Evolutionary conservation across 2,113 vertebrate species (phyloP).

Genomic region (Gnathonemus echidnorhynchus): DNA sequence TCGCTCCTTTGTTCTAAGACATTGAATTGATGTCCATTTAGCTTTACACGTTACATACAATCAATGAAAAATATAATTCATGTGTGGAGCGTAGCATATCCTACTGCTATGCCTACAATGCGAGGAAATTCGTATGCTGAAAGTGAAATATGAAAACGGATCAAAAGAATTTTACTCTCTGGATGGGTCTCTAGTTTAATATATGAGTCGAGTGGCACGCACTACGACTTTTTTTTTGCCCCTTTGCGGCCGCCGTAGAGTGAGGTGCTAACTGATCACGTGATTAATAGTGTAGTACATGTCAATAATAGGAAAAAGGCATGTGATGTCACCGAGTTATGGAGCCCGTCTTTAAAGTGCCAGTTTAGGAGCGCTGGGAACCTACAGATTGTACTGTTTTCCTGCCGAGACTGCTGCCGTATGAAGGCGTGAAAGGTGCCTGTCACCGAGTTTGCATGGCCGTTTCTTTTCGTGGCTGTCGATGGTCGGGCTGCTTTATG

Average conservation of each 20-base stretch:
- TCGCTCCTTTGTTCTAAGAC: neutral
- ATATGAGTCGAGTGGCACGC: neutral
- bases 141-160: neutral
- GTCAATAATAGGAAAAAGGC: neutral
- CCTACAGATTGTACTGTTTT: neutral
- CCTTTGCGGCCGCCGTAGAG: neutral
- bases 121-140: neutral
- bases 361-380: neutral
- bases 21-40: neutral
- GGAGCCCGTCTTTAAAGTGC: neutral
- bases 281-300: neutral
- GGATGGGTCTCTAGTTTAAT: neutral
- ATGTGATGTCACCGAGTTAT: neutral
- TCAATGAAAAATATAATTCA: neutral
- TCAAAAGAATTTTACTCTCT: neutral
- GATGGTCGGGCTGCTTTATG: neutral
- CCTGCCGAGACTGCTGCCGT: neutral
- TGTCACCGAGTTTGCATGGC: neutral
- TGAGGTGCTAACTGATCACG: neutral
- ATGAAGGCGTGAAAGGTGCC: conserved; percentile 3
- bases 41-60: neutral
- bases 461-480: neutral
- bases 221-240: neutral
- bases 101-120: neutral
- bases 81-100: neutral